A percentile compares a stretch with the other conserved stretches of the same genome.
phyloP scores from a whole-genome alignment of 2,113 vertebrate species.

The Manacus vitellinus region DNA sequence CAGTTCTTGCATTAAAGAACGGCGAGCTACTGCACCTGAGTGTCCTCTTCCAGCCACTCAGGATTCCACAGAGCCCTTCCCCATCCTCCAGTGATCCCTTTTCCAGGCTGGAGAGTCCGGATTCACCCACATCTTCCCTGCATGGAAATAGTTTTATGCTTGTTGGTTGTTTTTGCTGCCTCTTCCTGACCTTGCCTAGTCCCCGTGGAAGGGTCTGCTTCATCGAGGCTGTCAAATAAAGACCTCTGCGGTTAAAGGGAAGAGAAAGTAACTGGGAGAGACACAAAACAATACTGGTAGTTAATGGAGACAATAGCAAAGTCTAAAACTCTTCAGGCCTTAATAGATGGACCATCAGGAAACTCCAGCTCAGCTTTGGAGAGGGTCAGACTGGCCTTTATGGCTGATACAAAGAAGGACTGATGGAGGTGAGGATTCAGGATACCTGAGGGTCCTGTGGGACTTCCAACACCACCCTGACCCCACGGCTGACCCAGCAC shows the following conservation, averaged over 20 bases:
- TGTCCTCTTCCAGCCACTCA: neutral
- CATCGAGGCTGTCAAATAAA: neutral
- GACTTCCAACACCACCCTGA: neutral
- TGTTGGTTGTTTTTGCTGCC: neutral
- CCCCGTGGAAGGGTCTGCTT: neutral
- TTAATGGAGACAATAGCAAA: neutral
- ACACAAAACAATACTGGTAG: neutral
- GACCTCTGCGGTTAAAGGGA: neutral
- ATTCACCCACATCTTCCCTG: neutral
- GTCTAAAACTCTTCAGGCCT: neutral
- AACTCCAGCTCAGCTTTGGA: neutral
- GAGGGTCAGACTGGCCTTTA: neutral
- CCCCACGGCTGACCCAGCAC: neutral
- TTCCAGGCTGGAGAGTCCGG: neutral
- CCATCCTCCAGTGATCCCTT: too few species aligned
- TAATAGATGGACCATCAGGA: neutral
- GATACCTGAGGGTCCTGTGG: neutral
- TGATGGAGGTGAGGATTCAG: fast-evolving
- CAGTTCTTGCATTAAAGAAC: neutral
- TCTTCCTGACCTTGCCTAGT: neutral
- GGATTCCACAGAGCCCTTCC: neutral
- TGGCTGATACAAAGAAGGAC: neutral
- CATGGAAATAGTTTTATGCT: neutral
- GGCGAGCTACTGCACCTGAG: neutral
- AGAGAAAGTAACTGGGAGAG: neutral